Evolutionary conservation across 2,888 invertebrate genomes (phyloP), one percentile per base, ranked within the genome.

Genomic region (Polymixis lichenea): DNA sequence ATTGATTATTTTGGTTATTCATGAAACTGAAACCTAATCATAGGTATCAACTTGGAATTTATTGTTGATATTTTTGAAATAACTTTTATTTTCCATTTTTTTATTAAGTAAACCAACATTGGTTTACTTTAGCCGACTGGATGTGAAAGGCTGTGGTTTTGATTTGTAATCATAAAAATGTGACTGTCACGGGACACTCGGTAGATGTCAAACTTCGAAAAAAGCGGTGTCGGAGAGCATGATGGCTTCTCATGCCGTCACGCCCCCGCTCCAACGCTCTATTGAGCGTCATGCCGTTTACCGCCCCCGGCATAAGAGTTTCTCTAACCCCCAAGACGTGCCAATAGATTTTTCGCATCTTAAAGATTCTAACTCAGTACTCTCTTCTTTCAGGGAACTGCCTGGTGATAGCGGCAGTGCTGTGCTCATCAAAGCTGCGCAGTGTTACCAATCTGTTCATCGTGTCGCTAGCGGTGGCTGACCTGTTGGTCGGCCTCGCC

Each of bases 391-490:
- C 92, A 96, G 96, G 97, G 80, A 99, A 99, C 97, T 98, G 98
- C 92, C 97, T 99, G 87, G 99, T 99, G 89, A 99, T 99, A 91
- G 98, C 98, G 72, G 99, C 99, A 75, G 99, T 99, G 77, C 98
- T 98, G 93, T 98, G 98, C 94, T 98, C 98, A 19, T 98, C 98
- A 82, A 99, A 99, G 95, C 97, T 99, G 87, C 97, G 99, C 86
- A 99, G 99, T 87, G 99, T 99, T 88, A 99, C 99, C 83, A 99
- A 99, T 95, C 97, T 99, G 92, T 99, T 99, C 97, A 99, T 99
- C 93, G 99, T 99, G 82, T 99, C 99, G 66, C 97, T 99, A 91
- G 99, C 99, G 0, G 98, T 99, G 32, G 99, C 99, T 65, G 99
- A 99, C 96, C 97, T 99, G 80, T 97, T 99, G 91, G 99, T 99